phyloP scores from a whole-genome alignment of 2,113 vertebrate genomes.

The Gnathonemus echidnorhynchus region DNA sequence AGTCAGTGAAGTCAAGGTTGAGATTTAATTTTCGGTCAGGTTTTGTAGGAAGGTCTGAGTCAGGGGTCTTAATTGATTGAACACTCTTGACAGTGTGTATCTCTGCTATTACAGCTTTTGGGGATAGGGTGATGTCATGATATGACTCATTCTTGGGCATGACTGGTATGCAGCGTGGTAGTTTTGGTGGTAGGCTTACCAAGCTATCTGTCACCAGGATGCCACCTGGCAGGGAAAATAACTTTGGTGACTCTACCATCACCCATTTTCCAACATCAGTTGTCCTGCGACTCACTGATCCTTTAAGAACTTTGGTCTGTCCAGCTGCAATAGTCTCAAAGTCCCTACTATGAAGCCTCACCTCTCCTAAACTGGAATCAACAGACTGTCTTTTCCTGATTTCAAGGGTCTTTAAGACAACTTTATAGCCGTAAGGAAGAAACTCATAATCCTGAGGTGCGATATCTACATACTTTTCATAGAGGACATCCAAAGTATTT shows the following conservation, averaged over 20 bases:
- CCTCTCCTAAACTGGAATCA: not conserved
- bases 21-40: conserved; percentile 15
- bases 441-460: not conserved
- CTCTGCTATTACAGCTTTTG: not conserved
- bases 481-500: not conserved
- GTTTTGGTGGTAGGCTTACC: not conserved
- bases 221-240: conserved; percentile 3
- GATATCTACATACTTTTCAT: not conserved
- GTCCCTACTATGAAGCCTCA: not conserved
- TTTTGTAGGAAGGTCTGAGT: not conserved
- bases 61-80: not conserved
- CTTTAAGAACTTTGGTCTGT: not conserved
- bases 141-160: conserved; percentile 4
- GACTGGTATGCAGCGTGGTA: conserved; percentile 1
- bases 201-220: not conserved
- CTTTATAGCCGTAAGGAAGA: conserved; percentile 8
- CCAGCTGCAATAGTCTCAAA: conserved; percentile 3
- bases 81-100: not conserved
- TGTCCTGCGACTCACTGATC: not conserved
- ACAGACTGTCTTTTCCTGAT: not conserved
- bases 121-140: not conserved
- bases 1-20: conserved; percentile 11
- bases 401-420: conserved; percentile 10
- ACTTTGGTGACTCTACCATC: not conserved
- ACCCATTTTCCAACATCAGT: conserved; percentile 1